These are phyloP conservation scores for Ailurus styani DNA, from an alignment of 2,113 vertebrate species.

Conservation along the genomic window DNA sequence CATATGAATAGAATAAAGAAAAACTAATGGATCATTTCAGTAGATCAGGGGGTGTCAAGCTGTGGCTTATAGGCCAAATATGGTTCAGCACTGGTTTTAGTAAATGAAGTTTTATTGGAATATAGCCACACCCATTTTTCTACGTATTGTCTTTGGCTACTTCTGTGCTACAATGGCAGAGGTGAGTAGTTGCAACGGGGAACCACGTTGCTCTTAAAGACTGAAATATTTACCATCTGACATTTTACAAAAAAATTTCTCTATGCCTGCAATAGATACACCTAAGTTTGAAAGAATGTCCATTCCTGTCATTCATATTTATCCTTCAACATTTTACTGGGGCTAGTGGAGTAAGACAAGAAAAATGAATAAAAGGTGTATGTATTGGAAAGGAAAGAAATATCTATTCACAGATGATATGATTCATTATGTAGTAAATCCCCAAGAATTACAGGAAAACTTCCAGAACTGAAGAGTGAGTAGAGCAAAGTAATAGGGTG, in stretches of 20 bases:
- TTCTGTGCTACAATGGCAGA: not conserved
- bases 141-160: not conserved
- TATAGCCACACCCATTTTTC: not conserved
- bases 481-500: not conserved
- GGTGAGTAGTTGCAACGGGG: too few species aligned
- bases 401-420: not conserved
- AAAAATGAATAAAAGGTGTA: not conserved
- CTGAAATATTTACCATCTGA: not conserved
- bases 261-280: not conserved
- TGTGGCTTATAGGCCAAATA: accelerated
- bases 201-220: not conserved
- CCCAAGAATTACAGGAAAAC: not conserved
- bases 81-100: not conserved
- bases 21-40: not conserved
- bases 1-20: not conserved
- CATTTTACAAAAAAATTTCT: too few species aligned
- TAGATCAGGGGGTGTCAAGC: not conserved
- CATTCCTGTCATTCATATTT: not conserved
- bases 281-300: not conserved
- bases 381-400: not conserved
- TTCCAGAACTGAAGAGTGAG: not conserved
- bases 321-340: not conserved
- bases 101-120: not conserved
- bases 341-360: not conserved
- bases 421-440: not conserved